Conservation (phyloP, 37 sponge, comb jelly and placozoan species). For the Geodia barretti region DNA sequence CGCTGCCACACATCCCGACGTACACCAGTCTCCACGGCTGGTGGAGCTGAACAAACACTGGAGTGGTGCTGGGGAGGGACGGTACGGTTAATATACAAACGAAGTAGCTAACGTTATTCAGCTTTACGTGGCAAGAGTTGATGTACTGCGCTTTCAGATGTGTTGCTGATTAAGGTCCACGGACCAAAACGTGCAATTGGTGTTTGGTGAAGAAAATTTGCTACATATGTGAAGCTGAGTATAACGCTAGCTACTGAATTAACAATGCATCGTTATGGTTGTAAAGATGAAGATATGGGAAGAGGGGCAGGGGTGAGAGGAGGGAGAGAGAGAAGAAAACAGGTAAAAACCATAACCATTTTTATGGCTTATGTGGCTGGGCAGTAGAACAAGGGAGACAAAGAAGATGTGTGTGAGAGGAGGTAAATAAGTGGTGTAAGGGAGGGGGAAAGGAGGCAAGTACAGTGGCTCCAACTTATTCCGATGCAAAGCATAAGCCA, state of each 20-base stretch:
- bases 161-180: no score
- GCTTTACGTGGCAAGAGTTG: neutral
- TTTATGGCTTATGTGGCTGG: no score
- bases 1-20: constrained; percentile 65
- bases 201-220: neutral
- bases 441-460: neutral
- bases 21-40: constrained; percentile 86
- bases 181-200: no score
- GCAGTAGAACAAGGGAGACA: no score
- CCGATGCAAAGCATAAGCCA: no score
- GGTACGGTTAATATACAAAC: neutral
- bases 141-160: no score
- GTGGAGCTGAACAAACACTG: constrained; percentile 86
- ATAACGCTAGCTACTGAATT: no score
- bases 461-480: no score
- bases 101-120: neutral
- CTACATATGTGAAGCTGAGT: neutral
- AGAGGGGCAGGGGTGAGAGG: neutral
- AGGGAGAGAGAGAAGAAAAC: neutral
- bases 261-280: no score
- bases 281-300: no score
- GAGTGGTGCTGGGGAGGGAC: constrained; percentile 40
- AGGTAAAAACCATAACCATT: no score
- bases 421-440: neutral
- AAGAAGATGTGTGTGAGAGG: no score